Evolutionary conservation across 1,140 invertebrate genomes (phyloP).

Genomic region (Drosophila arizonae): DNA sequence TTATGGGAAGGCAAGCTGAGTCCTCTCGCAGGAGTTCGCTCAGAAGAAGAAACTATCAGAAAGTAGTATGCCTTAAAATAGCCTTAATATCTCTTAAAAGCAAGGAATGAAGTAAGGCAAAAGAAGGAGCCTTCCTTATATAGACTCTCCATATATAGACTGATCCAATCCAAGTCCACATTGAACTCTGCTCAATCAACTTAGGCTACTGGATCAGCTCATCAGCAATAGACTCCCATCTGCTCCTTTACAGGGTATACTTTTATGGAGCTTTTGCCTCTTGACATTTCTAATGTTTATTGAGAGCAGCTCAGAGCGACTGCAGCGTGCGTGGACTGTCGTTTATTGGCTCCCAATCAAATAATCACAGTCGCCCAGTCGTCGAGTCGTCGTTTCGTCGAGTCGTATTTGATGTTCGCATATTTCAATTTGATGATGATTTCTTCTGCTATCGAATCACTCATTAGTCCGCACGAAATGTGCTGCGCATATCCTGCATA

Average conservation of each 20-base stretch:
- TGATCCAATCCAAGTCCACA: no score
- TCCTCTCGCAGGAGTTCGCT: no score
- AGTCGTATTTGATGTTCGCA: conserved; percentile 18
- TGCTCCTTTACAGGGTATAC: conserved; percentile 2
- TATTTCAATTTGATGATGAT: conserved; percentile 34
- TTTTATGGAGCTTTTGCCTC: not conserved
- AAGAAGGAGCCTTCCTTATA: no score
- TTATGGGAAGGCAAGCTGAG: no score
- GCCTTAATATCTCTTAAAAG: no score
- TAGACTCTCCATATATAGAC: no score
- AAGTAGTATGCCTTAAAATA: no score
- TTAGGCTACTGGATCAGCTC: no score
- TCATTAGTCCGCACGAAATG: conserved; percentile 40
- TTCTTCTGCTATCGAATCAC: conserved; percentile 40
- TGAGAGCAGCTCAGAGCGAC: not conserved
- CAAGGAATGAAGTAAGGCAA: no score
- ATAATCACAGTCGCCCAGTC: conserved; percentile 36
- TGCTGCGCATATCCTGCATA: conserved; percentile 14
- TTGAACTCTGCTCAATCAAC: no score
- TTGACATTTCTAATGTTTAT: conserved; percentile 18
- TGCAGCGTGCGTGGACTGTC: conserved; percentile 5
- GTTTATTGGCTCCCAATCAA: conserved; percentile 54
- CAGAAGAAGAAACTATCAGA: no score
- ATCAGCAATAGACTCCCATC: no score
- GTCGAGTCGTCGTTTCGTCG: not conserved